Conservation (phyloP, 64 coral and sea anemone species). For the Actinia tenebrosa region DNA sequence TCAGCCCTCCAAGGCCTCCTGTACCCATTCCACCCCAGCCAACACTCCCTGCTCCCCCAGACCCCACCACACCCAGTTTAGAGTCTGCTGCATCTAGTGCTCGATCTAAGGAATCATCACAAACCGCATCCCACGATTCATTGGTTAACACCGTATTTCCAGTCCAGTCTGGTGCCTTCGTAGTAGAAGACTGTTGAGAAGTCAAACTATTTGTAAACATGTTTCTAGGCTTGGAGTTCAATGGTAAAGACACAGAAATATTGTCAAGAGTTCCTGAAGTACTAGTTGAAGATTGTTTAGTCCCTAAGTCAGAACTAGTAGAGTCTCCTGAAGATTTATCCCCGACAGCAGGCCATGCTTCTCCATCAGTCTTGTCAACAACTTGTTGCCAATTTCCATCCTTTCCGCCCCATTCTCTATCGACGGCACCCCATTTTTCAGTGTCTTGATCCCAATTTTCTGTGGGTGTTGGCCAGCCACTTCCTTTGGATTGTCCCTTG, state of each 20-base stretch:
- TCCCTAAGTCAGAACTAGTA: slow-evolving; percentile 40
- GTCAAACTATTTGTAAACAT: slow-evolving; percentile 8
- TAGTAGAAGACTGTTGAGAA: slow-evolving; percentile 15
- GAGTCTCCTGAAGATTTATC: slow-evolving; percentile 55
- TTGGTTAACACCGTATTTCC: background rate
- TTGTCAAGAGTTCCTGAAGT: background rate
- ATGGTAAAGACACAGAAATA: background rate
- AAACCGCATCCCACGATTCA: slow-evolving; percentile 52
- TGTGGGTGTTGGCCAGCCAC: slow-evolving; percentile 66
- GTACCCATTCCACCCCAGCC: slow-evolving; percentile 72
- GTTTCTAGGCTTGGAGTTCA: slow-evolving; percentile 7
- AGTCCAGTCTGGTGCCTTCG: slow-evolving; percentile 13
- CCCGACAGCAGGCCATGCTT: slow-evolving; percentile 93
- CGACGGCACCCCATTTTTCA: slow-evolving; percentile 85
- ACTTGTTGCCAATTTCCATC: slow-evolving; percentile 79
- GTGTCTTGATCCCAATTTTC: slow-evolving; percentile 66
- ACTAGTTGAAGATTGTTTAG: slow-evolving; percentile 19
- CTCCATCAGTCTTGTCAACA: slow-evolving; percentile 81
- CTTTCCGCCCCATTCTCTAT: slow-evolving; percentile 86
- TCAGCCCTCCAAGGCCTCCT: slow-evolving; percentile 82
- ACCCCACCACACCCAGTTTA: slow-evolving; percentile 23
- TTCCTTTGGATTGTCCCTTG: slow-evolving; percentile 62
- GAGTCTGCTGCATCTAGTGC: slow-evolving; percentile 89
- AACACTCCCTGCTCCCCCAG: slow-evolving; percentile 16
- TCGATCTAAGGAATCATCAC: slow-evolving; percentile 84